Percentiles rank a stretch among this genome's conserved stretches.
Conservation (phyloP, 2,888 invertebrate species). For the Oscheius sp. region DNA sequence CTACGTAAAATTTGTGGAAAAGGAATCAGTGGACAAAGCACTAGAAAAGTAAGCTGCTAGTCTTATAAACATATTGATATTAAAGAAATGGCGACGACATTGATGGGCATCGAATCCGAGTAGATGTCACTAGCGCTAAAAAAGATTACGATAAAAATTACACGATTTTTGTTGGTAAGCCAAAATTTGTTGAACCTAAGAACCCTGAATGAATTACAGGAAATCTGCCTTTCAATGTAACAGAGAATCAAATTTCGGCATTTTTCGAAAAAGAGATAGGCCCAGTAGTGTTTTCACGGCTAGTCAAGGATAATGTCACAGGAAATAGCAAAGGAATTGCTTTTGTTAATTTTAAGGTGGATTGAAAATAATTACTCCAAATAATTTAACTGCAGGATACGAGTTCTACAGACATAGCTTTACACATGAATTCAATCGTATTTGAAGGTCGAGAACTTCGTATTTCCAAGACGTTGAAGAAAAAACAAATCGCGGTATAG, state of each 20-base stretch:
- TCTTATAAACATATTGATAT: constrained; percentile 5
- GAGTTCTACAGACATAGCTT: constrained; percentile 45
- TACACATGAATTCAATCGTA: constrained; percentile 45
- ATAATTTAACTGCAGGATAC: constrained; percentile 32
- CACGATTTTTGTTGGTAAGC: constrained; percentile 48
- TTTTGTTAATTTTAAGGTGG: constrained; percentile 50
- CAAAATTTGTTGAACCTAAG: background rate
- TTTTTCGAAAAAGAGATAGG: constrained; percentile 49
- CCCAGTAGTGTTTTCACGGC: constrained; percentile 44
- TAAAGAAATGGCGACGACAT: constrained; percentile 47
- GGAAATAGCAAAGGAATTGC: constrained; percentile 56
- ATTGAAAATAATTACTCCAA: background rate
- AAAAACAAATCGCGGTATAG: constrained; percentile 44
- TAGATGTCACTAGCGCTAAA: constrained; percentile 42
- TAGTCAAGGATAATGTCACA: constrained; percentile 45
- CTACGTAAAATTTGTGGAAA: constrained; percentile 49
- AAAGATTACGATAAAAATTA: constrained; percentile 47
- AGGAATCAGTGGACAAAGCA: constrained; percentile 48
- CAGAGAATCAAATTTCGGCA: constrained; percentile 41
- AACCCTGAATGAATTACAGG: constrained; percentile 29
- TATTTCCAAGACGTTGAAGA: constrained; percentile 55
- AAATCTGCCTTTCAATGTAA: constrained; percentile 46
- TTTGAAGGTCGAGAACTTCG: constrained; percentile 48
- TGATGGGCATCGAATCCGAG: constrained; percentile 50
- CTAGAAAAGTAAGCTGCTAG: constrained; percentile 41